Evolutionary conservation across 2,113 vertebrate genomes (phyloP).

Genomic region (Arenaria interpres): DNA sequence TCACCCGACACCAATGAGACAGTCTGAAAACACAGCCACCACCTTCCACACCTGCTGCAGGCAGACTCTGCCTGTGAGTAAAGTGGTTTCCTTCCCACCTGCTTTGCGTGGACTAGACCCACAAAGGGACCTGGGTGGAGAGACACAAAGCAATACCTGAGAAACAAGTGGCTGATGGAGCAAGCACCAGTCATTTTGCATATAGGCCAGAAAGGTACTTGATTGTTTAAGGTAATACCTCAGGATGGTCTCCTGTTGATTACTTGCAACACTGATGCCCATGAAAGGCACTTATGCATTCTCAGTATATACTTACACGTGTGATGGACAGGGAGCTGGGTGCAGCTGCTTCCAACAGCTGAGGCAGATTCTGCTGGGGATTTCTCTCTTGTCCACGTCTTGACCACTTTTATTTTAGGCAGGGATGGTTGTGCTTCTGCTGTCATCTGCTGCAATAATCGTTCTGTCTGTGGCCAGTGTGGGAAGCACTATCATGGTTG

Average conservation of each 20-base stretch:
- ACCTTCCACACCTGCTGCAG: not conserved
- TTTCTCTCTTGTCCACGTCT: not conserved
- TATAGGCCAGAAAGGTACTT: not conserved
- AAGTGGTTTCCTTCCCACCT: not conserved
- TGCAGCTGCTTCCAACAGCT: not conserved
- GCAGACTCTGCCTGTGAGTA: not conserved
- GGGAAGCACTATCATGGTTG: conserved; percentile 62
- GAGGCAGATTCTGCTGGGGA: not conserved
- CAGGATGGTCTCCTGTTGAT: not conserved
- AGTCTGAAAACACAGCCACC: not conserved
- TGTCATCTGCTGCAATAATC: conserved; percentile 53
- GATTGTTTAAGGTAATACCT: not conserved
- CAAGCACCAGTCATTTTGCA: not conserved
- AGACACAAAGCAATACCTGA: not conserved
- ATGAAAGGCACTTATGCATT: not conserved
- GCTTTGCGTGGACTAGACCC: not conserved
- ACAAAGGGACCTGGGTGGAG: not conserved
- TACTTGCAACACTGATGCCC: not conserved
- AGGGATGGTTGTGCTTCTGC: conserved; percentile 69
- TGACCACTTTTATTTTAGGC: conserved; percentile 54
- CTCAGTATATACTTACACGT: not conserved
- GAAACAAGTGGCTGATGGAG: not conserved
- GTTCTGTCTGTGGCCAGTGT: conserved; percentile 57
- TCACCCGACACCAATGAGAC: not conserved
- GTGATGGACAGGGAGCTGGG: not conserved